Evolutionary conservation across 2,113 vertebrate species (phyloP), one percentile per base, ranked within the genome.

Genomic region (Progne subis): DNA sequence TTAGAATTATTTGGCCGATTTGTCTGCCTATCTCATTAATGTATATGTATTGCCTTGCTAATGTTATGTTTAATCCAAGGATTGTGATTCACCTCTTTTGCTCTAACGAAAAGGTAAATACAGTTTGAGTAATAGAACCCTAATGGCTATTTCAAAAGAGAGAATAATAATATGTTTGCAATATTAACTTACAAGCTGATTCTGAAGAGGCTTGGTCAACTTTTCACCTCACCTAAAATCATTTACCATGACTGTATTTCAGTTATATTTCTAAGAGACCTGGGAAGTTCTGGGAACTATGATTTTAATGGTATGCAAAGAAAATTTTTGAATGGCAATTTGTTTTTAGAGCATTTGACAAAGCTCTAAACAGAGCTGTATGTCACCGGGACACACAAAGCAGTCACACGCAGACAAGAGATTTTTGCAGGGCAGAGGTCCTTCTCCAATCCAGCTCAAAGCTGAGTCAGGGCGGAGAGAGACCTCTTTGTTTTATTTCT

Each of bases 11-110:
- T 94, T 49, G 14, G 24, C 47, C 81, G 68, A 85, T 46, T 46
- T 41, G 50, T 47, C 76, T 70, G 59, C 68, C 52, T 84, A 53
- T 92, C 71, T 94, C 61, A 63, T 75, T 81, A 87, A 65, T 43
- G 37, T 79, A 11, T 43, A 67, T 77, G n/a, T 60, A 68, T 55
- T 83, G 46, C 41, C 50, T 72, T 78, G 34, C 24, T 95, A 83
- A 92, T 61, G 19, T 70, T 76, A 57, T 46, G 60, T 43, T 94
- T 90, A 89, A 94, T 81, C 91, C 55, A 64, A 94, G 86, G 43
- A 76, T 56, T 32, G 29, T 34, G 24, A 15, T 34, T 84, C 86
- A 77, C 65, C 29, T 82, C 32, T 69, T 89, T 86, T 83, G 81
- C 55, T 82, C 39, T 47, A 32, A 83, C 29, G 31, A 81, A 74